A percentile compares a stretch with the other conserved stretches of the same genome.
Evolutionary conservation across 2,797 vertebrate genomes (phyloP).

Genomic region (Bucorvus abyssinicus): DNA sequence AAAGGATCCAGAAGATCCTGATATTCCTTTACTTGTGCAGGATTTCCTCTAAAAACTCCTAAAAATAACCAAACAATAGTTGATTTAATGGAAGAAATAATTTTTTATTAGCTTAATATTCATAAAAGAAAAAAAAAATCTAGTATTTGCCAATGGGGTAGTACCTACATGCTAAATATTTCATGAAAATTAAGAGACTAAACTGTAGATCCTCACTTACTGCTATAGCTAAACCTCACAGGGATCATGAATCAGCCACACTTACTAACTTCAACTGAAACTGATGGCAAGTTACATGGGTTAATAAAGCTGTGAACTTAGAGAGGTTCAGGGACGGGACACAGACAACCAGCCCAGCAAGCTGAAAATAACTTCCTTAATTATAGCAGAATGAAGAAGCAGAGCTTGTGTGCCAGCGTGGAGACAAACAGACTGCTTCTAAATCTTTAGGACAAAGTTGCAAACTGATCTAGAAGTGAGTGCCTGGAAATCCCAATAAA

Average conservation of each 20-base stretch:
- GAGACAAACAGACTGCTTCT: background rate
- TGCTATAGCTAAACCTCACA: background rate
- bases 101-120: background rate
- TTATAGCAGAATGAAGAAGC: background rate
- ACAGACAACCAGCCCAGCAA: background rate
- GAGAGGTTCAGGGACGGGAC: background rate
- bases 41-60: constrained; percentile 91
- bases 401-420: background rate
- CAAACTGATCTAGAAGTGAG: background rate
- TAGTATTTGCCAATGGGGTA: background rate
- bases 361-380: background rate
- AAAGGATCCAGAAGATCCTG: constrained; percentile 87
- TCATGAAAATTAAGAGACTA: background rate
- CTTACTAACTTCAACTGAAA: background rate
- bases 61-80: constrained; percentile 26
- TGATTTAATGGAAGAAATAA: background rate
- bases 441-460: background rate
- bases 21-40: constrained; percentile 90
- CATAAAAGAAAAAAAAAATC: background rate
- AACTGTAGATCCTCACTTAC: background rate
- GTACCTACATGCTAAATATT: background rate
- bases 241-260: background rate
- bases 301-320: background rate
- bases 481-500: background rate
- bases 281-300: background rate